phyloP scores from a whole-genome alignment of 30 jellyfish, hydroid and myxozoan species.

The Aurelia coerulea region DNA sequence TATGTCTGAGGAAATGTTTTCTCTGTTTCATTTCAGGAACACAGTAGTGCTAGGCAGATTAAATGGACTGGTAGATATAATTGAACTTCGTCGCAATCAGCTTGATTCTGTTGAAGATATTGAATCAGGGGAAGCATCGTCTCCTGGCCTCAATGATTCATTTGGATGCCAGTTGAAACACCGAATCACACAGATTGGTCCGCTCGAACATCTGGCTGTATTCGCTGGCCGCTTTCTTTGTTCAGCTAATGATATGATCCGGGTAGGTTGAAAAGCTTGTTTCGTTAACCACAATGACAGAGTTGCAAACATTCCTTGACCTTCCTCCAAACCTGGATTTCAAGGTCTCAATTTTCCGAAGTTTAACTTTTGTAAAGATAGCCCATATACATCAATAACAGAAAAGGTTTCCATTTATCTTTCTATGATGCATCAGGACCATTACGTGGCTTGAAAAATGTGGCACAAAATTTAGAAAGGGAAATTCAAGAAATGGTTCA shows the following conservation, averaged over 20 bases:
- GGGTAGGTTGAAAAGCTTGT: background rate
- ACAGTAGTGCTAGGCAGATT: slow-evolving; percentile 26
- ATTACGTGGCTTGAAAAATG: too few relatives aligned
- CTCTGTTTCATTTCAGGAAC: slow-evolving; percentile 8
- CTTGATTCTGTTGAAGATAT: slow-evolving; percentile 50
- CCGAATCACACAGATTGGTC: slow-evolving; percentile 56
- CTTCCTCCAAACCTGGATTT: too few relatives aligned
- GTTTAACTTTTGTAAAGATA: too few relatives aligned
- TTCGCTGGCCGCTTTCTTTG: slow-evolving; percentile 39
- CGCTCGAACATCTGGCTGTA: slow-evolving; percentile 37
- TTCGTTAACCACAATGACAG: background rate
- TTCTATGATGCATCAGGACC: too few relatives aligned
- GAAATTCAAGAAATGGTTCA: too few relatives aligned
- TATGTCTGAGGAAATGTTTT: background rate
- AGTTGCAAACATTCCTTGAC: too few relatives aligned
- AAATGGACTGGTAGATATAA: slow-evolving; percentile 47
- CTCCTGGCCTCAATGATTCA: background rate
- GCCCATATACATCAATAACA: too few relatives aligned
- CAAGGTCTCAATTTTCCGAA: too few relatives aligned
- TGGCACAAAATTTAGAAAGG: too few relatives aligned
- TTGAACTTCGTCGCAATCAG: slow-evolving; percentile 52
- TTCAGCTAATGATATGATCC: slow-evolving; percentile 33
- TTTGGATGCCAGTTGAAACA: slow-evolving; percentile 57
- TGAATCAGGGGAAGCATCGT: slow-evolving; percentile 7
- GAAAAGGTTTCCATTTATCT: too few relatives aligned